Evolutionary conservation across 2,797 vertebrate species (phyloP), one percentile per base, ranked within the genome.

Genomic region (Hafferia zeledoni): DNA sequence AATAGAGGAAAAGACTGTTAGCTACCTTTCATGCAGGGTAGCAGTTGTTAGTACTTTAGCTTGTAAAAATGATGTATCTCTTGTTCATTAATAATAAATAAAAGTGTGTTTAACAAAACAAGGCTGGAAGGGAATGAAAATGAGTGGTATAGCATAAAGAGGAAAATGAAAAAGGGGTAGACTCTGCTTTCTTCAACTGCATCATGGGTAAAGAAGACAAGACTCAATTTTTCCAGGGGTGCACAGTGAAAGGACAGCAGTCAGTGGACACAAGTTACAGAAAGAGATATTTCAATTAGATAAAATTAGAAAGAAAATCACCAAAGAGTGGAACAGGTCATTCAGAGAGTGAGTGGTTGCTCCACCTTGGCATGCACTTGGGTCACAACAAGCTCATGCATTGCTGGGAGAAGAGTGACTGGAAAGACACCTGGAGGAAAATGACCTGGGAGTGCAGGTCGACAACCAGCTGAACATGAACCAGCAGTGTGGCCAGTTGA

Each of bases 381-480:
- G 4, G 4, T 69, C 33, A 27, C 37, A 72, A 24, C 7, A 15
- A 39, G 4, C 7, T 25, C 6, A 14, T 17, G 22, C 5, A 41
- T 12, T 0, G 0, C 4, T 68, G 25, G 24, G 25, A 8, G 18
- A 35, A 49, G 44, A 57, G 16, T 14, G 11, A n/a, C n/a, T 70
- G 61, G n/a, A 79, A 75, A 70, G 41, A 14, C n/a, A 16, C 22
- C 35, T 0, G 0, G 22, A 10, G 9, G 31, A n/a, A 39, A 87
- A 55, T 2, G n/a, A 14, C 13, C 14, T 22, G 8, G 17, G 9
- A 12, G 13, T 39, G 14, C 17, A 55, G 14, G 3, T 55, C 7
- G 4, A 17, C 4, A 39, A 19, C 12, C 5, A 18, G 20, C 20
- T 87, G 57, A 50, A 39, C 4, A 14, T 7, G 18, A 59, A 22